These are phyloP conservation scores for Napeogenes sylphis DNA, from an alignment of 2,888 invertebrate genomes.

Conservation along the genomic window DNA sequence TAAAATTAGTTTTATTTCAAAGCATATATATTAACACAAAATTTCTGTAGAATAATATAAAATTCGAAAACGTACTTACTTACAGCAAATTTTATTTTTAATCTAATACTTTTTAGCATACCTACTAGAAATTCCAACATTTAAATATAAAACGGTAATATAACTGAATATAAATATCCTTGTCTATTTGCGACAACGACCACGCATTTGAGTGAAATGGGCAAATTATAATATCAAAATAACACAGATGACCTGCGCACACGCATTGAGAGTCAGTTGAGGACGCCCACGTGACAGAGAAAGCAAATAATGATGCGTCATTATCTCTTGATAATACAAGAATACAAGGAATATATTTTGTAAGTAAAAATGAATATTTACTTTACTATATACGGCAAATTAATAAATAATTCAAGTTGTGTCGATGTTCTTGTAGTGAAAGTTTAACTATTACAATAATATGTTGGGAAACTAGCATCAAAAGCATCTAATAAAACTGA, in stretches of 20 bases:
- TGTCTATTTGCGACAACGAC: conserved; percentile 10
- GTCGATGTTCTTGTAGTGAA: conserved; percentile 13
- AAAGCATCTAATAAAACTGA: no score
- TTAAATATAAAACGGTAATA: no score
- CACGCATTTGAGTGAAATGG: conserved; percentile 14
- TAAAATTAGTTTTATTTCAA: no score
- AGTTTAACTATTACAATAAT: background rate
- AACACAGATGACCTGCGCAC: conserved; percentile 32
- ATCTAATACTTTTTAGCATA: no score
- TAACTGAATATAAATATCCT: conserved; percentile 3
- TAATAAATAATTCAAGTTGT: conserved; percentile 17
- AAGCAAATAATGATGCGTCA: conserved; percentile 39
- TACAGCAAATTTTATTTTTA: no score
- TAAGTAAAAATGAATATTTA: background rate
- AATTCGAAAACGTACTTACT: no score
- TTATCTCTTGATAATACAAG: conserved; percentile 5
- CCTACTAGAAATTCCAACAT: no score
- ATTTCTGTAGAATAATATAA: no score
- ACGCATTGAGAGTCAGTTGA: conserved; percentile 31
- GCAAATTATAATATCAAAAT: conserved; percentile 32
- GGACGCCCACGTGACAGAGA: conserved; percentile 34
- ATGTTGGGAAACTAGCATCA: no score
- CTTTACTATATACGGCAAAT: conserved; percentile 17
- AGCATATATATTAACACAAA: no score
- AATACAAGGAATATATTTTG: background rate